phyloP scores from a whole-genome alignment of 1,140 invertebrate species.

The Eupeodes corollae region DNA sequence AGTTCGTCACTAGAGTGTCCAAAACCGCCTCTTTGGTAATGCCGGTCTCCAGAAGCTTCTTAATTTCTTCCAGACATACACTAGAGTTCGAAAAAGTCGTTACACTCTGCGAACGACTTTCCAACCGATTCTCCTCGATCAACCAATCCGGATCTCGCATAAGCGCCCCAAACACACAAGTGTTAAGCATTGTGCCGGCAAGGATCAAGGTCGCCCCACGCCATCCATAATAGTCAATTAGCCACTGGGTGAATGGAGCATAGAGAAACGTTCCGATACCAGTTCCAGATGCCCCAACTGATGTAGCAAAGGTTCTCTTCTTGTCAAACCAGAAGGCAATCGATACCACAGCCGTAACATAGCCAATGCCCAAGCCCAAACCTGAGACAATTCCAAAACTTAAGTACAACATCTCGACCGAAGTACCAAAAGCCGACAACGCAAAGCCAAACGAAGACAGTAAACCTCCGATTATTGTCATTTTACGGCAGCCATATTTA shows the following conservation, averaged over 20 bases:
- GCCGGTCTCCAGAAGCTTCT: slow-evolving; percentile 51
- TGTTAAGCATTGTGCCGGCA: slow-evolving; percentile 72
- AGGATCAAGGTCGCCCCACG: slow-evolving; percentile 72
- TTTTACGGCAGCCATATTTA: slow-evolving; percentile 72
- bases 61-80: slow-evolving; percentile 49
- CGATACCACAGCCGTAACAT: slow-evolving; percentile 81
- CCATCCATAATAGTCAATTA: slow-evolving; percentile 72
- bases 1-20: slow-evolving; percentile 47
- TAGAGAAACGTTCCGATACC: slow-evolving; percentile 59
- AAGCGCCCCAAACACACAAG: slow-evolving; percentile 76
- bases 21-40: slow-evolving; percentile 53
- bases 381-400: slow-evolving; percentile 81
- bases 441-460: slow-evolving; percentile 70
- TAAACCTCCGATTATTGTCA: slow-evolving; percentile 69
- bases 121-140: slow-evolving; percentile 44
- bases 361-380: slow-evolving; percentile 72
- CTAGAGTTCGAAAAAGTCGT: slow-evolving; percentile 37
- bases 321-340: slow-evolving; percentile 96
- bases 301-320: slow-evolving; percentile 80
- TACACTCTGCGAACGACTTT: slow-evolving; percentile 35
- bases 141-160: slow-evolving; percentile 79
- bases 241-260: slow-evolving; percentile 73
- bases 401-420: slow-evolving; percentile 65
- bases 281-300: slow-evolving; percentile 81
- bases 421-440: slow-evolving; percentile 59